These are phyloP conservation scores for Lophotriccus pileatus DNA, from an alignment of 2,797 vertebrate species.

Conservation along the genomic window DNA sequence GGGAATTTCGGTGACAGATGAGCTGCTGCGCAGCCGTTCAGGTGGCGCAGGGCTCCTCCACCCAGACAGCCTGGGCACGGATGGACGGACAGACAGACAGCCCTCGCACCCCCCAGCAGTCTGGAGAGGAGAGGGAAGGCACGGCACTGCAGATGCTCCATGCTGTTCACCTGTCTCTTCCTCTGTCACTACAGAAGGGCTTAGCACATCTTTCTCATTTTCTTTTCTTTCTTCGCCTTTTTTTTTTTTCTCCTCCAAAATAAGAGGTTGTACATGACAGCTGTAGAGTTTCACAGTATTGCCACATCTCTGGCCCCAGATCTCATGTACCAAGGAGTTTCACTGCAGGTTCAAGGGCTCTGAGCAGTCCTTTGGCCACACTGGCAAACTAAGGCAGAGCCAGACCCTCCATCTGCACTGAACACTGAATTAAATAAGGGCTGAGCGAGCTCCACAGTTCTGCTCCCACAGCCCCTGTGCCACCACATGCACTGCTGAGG, in stretches of 20 bases:
- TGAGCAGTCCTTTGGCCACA: neutral
- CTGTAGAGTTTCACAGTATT: neutral
- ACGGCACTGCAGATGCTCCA: neutral
- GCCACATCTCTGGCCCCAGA: neutral
- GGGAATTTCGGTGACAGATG: neutral
- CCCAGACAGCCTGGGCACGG: neutral
- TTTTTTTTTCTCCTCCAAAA: neutral
- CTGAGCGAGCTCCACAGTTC: neutral
- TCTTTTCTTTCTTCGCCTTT: neutral
- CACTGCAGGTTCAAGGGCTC: neutral
- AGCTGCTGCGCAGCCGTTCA: neutral
- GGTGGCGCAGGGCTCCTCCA: neutral
- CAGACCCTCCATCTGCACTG: neutral
- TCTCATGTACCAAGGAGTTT: neutral
- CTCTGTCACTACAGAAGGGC: neutral
- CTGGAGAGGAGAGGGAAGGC: neutral
- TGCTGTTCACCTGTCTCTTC: neutral
- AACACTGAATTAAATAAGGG: neutral
- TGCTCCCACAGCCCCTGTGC: neutral
- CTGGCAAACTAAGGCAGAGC: neutral
- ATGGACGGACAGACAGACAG: neutral
- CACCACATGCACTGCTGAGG: fast-evolving
- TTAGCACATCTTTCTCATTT: neutral
- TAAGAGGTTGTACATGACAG: neutral
- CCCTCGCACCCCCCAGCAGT: neutral